A percentile compares a stretch with the other conserved stretches of the same genome.
These are phyloP conservation scores for Cantharis nigra DNA, from an alignment of 2,888 invertebrate genomes.

Conservation along the genomic window DNA sequence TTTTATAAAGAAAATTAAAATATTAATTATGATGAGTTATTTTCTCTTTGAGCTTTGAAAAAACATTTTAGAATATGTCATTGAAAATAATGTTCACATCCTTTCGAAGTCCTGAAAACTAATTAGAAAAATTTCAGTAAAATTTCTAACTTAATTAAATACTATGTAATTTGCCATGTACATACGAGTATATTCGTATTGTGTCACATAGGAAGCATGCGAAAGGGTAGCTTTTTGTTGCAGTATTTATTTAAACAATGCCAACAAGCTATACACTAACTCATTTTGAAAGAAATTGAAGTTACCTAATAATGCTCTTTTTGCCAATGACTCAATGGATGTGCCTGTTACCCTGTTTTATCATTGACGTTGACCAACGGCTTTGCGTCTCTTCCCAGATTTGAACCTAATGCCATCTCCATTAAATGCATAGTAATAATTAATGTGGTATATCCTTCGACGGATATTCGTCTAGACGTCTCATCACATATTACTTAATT, in stretches of 20 bases:
- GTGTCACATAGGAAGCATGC: background rate
- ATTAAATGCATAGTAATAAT: no score
- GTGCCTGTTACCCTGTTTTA: no score
- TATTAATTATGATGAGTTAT: background rate
- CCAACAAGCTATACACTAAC: background rate
- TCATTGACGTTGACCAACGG: no score
- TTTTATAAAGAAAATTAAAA: background rate
- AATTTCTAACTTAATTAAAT: background rate
- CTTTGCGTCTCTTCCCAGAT: no score
- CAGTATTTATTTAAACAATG: background rate
- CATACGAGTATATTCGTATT: background rate
- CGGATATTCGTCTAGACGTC: no score
- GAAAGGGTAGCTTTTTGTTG: background rate
- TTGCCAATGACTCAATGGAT: no score
- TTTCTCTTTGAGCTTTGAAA: background rate
- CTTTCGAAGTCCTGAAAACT: background rate
- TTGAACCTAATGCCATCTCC: no score
- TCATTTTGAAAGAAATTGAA: no score
- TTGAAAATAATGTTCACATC: background rate
- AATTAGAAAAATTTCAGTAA: background rate
- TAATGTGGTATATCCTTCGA: no score
- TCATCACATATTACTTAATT: no score
- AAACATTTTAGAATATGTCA: background rate
- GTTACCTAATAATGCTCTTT: no score
- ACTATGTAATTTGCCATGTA: no score